Evolutionary conservation across 1,140 invertebrate genomes (phyloP).

Genomic region (Hylaeus anthracinus): DNA sequence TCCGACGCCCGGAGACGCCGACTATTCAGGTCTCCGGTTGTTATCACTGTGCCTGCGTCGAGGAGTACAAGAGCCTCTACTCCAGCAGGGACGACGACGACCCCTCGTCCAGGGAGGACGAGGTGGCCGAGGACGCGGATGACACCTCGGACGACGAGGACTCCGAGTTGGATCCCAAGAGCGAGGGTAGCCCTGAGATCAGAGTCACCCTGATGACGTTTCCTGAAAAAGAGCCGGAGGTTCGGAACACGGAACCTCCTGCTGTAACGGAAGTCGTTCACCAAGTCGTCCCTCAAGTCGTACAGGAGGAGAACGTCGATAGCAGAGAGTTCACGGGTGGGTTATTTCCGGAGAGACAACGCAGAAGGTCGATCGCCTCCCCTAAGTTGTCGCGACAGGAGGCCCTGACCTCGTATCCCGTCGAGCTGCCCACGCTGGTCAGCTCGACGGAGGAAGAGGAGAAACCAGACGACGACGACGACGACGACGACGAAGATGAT

Average conservation of each 20-base stretch:
- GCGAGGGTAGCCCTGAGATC: slow-evolving; percentile 81
- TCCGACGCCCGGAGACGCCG: slow-evolving; percentile 58
- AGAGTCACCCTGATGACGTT: slow-evolving; percentile 86
- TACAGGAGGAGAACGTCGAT: not conserved
- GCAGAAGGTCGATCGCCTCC: slow-evolving; percentile 79
- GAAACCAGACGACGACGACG: slow-evolving; percentile 67
- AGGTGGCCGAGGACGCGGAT: slow-evolving; percentile 72
- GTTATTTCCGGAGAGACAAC: slow-evolving; percentile 64
- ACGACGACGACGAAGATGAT: slow-evolving; percentile 79
- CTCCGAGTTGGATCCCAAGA: slow-evolving; percentile 49
- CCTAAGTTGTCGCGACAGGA: slow-evolving; percentile 88
- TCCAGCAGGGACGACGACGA: slow-evolving; percentile 61
- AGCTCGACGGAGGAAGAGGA: slow-evolving; percentile 28
- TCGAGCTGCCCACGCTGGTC: slow-evolving; percentile 79
- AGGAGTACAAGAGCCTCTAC: slow-evolving; percentile 73
- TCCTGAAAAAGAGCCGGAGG: slow-evolving; percentile 11
- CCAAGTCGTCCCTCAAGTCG: slow-evolving; percentile 4
- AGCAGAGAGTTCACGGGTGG: slow-evolving; percentile 58
- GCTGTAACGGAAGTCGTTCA: slow-evolving; percentile 12
- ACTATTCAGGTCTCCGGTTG: slow-evolving; percentile 69
- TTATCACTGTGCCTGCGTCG: slow-evolving; percentile 79
- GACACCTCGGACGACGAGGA: slow-evolving; percentile 82
- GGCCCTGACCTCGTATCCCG: slow-evolving; percentile 85
- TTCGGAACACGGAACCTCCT: slow-evolving; percentile 18
- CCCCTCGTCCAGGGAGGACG: slow-evolving; percentile 40